phyloP scores from a whole-genome alignment of 2,113 vertebrate species.

The Puma concolor region DNA sequence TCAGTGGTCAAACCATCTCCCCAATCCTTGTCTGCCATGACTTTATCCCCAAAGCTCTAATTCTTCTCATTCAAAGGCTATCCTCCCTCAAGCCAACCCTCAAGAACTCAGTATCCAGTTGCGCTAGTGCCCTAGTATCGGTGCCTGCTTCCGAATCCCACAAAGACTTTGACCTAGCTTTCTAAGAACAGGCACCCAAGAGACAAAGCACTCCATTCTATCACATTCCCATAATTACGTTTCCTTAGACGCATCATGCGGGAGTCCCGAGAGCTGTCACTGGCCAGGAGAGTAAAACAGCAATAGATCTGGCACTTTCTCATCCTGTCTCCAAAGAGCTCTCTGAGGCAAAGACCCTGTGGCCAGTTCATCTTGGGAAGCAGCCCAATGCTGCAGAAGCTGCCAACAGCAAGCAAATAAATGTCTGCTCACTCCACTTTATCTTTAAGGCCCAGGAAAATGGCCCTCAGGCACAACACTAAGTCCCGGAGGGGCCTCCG shows the following conservation, averaged over 20 bases:
- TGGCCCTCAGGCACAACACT: neutral
- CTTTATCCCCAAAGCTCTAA: neutral
- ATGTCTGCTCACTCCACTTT: neutral
- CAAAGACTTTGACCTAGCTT: neutral
- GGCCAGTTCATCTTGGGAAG: neutral
- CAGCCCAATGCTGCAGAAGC: fast-evolving
- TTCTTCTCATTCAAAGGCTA: neutral
- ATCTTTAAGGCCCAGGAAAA: neutral
- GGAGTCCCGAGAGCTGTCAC: fast-evolving
- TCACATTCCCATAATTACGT: fast-evolving
- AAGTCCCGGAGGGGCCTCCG: neutral
- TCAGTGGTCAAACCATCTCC: neutral
- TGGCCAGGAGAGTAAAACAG: neutral
- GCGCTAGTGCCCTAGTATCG: neutral
- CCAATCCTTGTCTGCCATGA: fast-evolving
- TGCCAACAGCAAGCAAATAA: neutral
- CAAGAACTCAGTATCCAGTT: neutral
- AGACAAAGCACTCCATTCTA: fast-evolving
- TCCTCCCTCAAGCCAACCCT: neutral
- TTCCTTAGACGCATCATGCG: neutral
- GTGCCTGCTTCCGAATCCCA: too few species aligned
- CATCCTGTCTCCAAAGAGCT: neutral
- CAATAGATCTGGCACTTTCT: neutral
- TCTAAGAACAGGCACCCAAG: neutral
- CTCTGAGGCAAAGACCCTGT: neutral